Evolutionary conservation across 2,888 invertebrate species (phyloP).

Genomic region (Barypeithes pellucidus): DNA sequence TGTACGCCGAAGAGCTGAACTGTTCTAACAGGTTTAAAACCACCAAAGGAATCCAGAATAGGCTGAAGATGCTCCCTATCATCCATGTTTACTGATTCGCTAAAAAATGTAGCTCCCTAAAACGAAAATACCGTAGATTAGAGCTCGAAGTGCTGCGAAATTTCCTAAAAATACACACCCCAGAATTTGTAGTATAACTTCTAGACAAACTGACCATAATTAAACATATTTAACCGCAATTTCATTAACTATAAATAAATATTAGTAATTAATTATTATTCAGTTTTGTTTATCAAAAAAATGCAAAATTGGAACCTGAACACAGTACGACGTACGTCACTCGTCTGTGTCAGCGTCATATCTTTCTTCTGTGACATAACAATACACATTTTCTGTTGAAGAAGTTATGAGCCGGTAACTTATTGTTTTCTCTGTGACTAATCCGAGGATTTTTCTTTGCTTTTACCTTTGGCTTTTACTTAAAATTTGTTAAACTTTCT

Average conservation of each 20-base stretch:
- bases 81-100: slow-evolving; percentile 68
- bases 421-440: no score
- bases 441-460: no score
- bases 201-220: slow-evolving; percentile 65
- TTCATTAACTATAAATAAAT: slow-evolving; percentile 29
- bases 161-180: slow-evolving; percentile 57
- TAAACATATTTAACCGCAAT: slow-evolving; percentile 33
- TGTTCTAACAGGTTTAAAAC: slow-evolving; percentile 67
- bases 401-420: no score
- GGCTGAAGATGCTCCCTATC: slow-evolving; percentile 67
- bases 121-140: slow-evolving; percentile 35
- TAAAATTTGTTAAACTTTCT: neutral
- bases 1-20: slow-evolving; percentile 65
- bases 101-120: slow-evolving; percentile 70
- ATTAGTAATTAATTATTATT: slow-evolving; percentile 25
- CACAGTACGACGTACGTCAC: no score
- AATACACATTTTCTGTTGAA: no score
- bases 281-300: slow-evolving; percentile 17
- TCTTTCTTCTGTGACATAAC: no score
- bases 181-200: slow-evolving; percentile 64
- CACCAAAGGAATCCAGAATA: slow-evolving; percentile 67
- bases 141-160: neutral
- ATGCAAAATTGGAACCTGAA: neutral
- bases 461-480: no score
- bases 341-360: no score